Conservation (phyloP, 2,888 invertebrate species). For the Thymelicus sylvestris region DNA sequence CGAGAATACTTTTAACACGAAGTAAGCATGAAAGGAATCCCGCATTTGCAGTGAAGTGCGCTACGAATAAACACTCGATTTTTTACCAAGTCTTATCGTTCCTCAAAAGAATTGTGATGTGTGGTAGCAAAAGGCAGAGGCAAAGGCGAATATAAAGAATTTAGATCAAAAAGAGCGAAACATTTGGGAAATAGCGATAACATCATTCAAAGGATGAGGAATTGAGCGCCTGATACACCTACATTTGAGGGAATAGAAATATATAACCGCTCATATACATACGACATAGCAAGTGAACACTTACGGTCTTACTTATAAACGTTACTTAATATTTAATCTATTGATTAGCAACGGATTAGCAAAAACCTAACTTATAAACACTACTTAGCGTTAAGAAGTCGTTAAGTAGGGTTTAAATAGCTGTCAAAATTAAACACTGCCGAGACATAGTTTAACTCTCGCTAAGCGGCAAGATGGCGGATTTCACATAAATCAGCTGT, state of each 20-base stretch:
- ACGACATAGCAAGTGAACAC: neutral
- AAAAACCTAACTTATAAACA: no score
- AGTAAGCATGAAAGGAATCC: conserved; percentile 9
- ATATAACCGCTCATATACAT: conserved; percentile 60
- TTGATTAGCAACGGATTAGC: no score
- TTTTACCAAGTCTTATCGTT: conserved; percentile 65
- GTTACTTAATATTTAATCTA: no score
- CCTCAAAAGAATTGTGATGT: conserved; percentile 69
- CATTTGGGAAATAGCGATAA: conserved; percentile 78
- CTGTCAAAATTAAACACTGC: no score
- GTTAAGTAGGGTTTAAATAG: no score
- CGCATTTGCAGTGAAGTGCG: conserved; percentile 22
- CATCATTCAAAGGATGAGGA: conserved; percentile 79
- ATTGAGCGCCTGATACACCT: conserved; percentile 71
- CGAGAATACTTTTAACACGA: conserved; percentile 54
- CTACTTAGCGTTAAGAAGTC: no score
- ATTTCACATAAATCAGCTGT: no score
- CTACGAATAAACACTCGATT: conserved; percentile 46
- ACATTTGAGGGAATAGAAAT: conserved; percentile 71
- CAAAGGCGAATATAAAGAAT: conserved; percentile 75
- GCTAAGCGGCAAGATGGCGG: no score
- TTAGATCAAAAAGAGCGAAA: conserved; percentile 79
- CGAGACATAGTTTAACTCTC: no score
- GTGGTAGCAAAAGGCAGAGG: conserved; percentile 69
- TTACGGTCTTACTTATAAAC: no score